A percentile compares a stretch with the other conserved stretches of the same genome.
Evolutionary conservation across 35 echinoderm and acorn worm species (phyloP).

Genomic region (Ophioderma brevispina): DNA sequence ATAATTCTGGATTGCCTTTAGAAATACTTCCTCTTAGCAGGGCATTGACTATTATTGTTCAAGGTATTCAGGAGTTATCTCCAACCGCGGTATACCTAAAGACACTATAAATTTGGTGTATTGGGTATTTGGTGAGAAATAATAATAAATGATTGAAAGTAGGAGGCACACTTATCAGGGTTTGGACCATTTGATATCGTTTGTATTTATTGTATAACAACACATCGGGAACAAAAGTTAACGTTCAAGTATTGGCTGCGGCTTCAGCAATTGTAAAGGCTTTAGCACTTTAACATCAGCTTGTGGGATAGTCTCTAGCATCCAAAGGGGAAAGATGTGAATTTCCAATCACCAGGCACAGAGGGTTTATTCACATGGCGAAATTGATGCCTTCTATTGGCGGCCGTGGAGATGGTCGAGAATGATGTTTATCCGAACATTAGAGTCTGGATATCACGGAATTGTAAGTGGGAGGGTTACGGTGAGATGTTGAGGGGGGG

Average conservation of each 20-base stretch:
- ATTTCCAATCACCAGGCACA: not conserved
- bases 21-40: not conserved
- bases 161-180: not conserved
- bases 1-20: not conserved
- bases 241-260: not conserved
- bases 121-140: not conserved
- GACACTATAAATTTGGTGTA: not conserved
- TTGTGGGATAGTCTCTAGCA: no score
- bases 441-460: no score
- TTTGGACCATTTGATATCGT: not conserved
- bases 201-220: not conserved
- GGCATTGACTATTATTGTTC: not conserved
- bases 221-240: not conserved
- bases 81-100: not conserved
- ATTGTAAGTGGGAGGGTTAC: no score
- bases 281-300: not conserved
- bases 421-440: no score
- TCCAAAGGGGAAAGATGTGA: no score
- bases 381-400: no score
- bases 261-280: not conserved
- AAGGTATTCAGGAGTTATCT: not conserved
- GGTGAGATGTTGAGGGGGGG: no score
- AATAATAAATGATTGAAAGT: not conserved
- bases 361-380: not conserved
- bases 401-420: no score